phyloP scores from a whole-genome alignment of 2,113 vertebrate species.

The Pantherophis guttatus region DNA sequence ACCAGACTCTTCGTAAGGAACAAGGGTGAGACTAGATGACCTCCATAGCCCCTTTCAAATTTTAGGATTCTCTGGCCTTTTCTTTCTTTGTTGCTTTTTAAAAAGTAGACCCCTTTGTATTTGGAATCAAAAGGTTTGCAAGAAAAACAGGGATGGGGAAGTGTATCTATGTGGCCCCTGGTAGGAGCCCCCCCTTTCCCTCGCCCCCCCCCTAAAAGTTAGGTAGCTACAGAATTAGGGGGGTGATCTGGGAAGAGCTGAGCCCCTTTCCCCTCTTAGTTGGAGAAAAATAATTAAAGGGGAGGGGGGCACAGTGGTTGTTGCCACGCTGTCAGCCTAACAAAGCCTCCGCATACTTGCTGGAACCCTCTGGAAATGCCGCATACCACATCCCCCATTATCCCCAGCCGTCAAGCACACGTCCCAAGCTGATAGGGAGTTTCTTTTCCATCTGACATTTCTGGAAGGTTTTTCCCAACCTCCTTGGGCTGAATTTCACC shows the following conservation, averaged over 20 bases:
- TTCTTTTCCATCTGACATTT: background rate
- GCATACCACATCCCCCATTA: too few relatives aligned
- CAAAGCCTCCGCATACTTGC: background rate
- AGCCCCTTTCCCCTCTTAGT: background rate
- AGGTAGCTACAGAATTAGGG: background rate
- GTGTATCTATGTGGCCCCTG: background rate
- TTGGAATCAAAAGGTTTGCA: background rate
- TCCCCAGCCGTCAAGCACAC: background rate
- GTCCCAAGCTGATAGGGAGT: background rate
- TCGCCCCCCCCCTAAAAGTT: background rate
- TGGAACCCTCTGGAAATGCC: background rate
- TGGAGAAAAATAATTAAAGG: background rate
- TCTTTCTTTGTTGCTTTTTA: background rate
- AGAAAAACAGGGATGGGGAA: background rate
- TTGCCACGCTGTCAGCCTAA: background rate
- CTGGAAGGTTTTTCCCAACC: background rate
- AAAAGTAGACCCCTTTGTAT: background rate
- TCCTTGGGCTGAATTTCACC: background rate
- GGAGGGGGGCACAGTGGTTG: background rate
- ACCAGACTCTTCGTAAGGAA: background rate
- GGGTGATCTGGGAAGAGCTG: background rate
- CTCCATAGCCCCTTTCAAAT: background rate
- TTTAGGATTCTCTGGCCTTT: background rate
- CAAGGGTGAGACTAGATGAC: background rate
- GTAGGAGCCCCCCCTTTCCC: background rate